Evolutionary conservation across 2,113 vertebrate genomes (phyloP).

Genomic region (Malurus melanocephalus): DNA sequence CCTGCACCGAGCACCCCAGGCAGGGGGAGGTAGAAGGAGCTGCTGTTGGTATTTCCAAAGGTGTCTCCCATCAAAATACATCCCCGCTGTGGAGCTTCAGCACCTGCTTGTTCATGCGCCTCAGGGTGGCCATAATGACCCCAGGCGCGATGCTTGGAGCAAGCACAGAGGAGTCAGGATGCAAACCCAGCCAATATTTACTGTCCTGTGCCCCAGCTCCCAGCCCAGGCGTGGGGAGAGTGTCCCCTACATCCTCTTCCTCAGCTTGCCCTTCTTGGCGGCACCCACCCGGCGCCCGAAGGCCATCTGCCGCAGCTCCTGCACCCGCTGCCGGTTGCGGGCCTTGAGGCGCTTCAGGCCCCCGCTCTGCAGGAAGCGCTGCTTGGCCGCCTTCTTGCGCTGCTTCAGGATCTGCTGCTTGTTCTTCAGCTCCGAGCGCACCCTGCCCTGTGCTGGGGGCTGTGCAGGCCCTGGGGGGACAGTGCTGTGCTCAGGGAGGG

Average conservation of each 20-base stretch:
- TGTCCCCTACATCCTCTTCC: conserved; percentile 77
- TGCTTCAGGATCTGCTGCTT: conserved; percentile 90
- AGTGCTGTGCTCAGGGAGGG: rapidly evolving
- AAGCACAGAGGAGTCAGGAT: background rate
- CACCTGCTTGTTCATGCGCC: rapidly evolving
- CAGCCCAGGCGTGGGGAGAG: rapidly evolving
- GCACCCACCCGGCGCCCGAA: conserved; percentile 75
- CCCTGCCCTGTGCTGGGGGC: background rate
- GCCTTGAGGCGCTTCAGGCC: conserved; percentile 79
- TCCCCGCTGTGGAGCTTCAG: rapidly evolving
- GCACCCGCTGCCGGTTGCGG: conserved; percentile 71
- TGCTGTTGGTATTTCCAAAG: background rate
- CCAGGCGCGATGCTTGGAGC: rapidly evolving
- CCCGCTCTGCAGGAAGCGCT: conserved; percentile 87
- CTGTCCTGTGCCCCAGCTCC: background rate
- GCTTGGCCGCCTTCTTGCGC: conserved; percentile 80
- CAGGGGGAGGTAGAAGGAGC: rapidly evolving
- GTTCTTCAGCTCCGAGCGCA: conserved; percentile 84
- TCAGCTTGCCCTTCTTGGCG: conserved; percentile 89
- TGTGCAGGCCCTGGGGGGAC: background rate
- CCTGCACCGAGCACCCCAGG: background rate
- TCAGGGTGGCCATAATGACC: background rate
- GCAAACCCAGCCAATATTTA: background rate
- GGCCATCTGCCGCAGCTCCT: conserved; percentile 81
- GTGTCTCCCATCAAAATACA: background rate